A percentile compares a stretch with the other conserved stretches of the same genome.
Conservation (phyloP, 1,140 invertebrate species). For the Babylonia areolata region DNA sequence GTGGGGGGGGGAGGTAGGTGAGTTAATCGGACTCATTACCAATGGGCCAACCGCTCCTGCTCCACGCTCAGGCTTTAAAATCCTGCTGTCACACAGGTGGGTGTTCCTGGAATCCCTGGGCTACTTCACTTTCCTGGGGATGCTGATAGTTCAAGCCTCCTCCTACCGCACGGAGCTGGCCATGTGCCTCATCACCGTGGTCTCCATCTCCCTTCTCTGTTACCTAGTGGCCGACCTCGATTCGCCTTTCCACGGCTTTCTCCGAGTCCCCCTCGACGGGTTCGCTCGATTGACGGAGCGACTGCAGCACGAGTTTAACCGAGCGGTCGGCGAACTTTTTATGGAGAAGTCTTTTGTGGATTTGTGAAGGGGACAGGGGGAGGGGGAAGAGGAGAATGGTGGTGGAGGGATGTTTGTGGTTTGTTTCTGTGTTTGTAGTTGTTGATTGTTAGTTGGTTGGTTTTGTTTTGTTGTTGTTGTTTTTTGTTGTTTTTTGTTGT, state of each 20-base stretch:
- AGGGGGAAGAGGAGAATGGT: too few relatives aligned
- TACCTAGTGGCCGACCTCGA: slow-evolving; percentile 55
- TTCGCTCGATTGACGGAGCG: slow-evolving; percentile 31
- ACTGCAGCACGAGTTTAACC: slow-evolving; percentile 31
- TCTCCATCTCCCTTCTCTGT: slow-evolving; percentile 56
- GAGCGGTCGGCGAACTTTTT: background rate
- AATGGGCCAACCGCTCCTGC: background rate
- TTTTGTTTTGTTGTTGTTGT: too few relatives aligned
- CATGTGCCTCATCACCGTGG: slow-evolving; percentile 54
- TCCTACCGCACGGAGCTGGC: slow-evolving; percentile 51
- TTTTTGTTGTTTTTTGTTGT: too few relatives aligned
- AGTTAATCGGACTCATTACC: background rate
- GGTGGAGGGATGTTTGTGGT: too few relatives aligned
- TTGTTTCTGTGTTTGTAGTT: too few relatives aligned
- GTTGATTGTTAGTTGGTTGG: too few relatives aligned
- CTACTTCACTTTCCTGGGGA: slow-evolving; percentile 51
- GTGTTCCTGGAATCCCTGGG: slow-evolving; percentile 51
- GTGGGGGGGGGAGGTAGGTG: too few relatives aligned
- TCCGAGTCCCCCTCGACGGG: slow-evolving; percentile 45
- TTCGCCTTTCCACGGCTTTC: slow-evolving; percentile 54
- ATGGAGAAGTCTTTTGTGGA: background rate
- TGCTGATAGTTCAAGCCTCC: slow-evolving; percentile 46
- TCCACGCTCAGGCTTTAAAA: background rate
- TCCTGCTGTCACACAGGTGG: slow-evolving; percentile 53
- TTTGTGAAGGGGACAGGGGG: background rate